Conservation (phyloP, 2,113 vertebrate species). For the Xiphophorus hellerii region DNA sequence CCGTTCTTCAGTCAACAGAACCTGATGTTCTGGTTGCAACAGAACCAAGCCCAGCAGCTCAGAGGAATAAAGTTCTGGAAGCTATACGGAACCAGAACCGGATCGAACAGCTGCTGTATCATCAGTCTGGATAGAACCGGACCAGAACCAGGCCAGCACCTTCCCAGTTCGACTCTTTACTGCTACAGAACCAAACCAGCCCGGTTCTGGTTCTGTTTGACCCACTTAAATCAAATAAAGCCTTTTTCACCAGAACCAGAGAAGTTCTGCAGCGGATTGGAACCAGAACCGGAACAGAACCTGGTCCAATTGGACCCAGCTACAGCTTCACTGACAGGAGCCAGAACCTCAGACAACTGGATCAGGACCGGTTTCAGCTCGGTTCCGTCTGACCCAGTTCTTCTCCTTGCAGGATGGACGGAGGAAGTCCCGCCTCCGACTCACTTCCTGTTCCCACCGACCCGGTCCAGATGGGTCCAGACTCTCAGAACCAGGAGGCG, state of each 20-base stretch:
- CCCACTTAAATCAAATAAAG: too few species aligned
- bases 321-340: too few species aligned
- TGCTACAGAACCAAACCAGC: too few species aligned
- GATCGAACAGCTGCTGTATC: background rate
- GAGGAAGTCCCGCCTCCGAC: constrained; percentile 59
- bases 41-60: too few species aligned
- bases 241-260: background rate
- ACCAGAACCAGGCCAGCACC: too few species aligned
- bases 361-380: background rate
- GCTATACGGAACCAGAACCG: background rate
- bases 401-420: constrained; percentile 59
- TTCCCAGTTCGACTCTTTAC: too few species aligned
- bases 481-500: constrained; percentile 19
- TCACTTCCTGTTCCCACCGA: constrained; percentile 43
- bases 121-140: background rate
- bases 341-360: too few species aligned
- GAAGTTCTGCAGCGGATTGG: background rate
- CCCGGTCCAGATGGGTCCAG: background rate
- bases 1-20: background rate
- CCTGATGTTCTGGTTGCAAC: too few species aligned
- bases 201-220: too few species aligned
- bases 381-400: background rate
- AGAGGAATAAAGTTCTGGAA: too few species aligned
- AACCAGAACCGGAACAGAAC: background rate
- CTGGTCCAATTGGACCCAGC: too few species aligned